phyloP scores from a whole-genome alignment of 2,888 invertebrate genomes.

The Rhingia rostrata region DNA sequence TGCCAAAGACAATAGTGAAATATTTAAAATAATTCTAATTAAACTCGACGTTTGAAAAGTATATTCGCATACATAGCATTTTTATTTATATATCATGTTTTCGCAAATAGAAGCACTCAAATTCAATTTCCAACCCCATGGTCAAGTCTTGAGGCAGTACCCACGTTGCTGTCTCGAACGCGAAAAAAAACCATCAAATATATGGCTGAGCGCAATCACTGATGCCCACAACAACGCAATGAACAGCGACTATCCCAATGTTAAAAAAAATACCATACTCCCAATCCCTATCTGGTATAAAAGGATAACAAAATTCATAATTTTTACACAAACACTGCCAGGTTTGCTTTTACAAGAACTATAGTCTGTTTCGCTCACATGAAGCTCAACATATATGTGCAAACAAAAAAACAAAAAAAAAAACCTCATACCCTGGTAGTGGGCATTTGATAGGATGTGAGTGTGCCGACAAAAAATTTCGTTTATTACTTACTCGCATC shows the following conservation, averaged over 20 bases:
- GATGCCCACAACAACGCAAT: constrained; percentile 38
- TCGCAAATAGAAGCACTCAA: constrained; percentile 45
- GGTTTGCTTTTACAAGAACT: constrained; percentile 37
- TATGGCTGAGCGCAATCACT: constrained; percentile 50
- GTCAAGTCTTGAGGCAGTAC: constrained; percentile 45
- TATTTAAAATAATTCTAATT: constrained; percentile 61
- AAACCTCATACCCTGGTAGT: constrained; percentile 34
- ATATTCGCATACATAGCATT: constrained; percentile 7
- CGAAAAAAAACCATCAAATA: constrained; percentile 53
- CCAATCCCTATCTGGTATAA: constrained; percentile 11
- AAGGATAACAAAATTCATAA: constrained; percentile 57
- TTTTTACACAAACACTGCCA: constrained; percentile 67
- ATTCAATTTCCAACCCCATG: constrained; percentile 46
- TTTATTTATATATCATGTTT: constrained; percentile 22
- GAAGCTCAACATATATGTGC: constrained; percentile 6
- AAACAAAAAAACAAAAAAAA: constrained; percentile 35
- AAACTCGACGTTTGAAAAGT: constrained; percentile 28
- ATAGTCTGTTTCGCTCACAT: constrained; percentile 17
- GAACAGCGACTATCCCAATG: constrained; percentile 52
- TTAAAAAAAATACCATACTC: constrained; percentile 10
- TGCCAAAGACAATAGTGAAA: constrained; percentile 37
- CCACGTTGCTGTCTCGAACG: constrained; percentile 14
- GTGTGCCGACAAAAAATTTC: constrained; percentile 45
- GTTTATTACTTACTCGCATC: constrained; percentile 72
- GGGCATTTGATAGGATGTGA: constrained; percentile 26